A percentile compares a stretch with the other conserved stretches of the same genome.
phyloP scores from a whole-genome alignment of 1,140 invertebrate genomes.

The Drosophila teissieri region DNA sequence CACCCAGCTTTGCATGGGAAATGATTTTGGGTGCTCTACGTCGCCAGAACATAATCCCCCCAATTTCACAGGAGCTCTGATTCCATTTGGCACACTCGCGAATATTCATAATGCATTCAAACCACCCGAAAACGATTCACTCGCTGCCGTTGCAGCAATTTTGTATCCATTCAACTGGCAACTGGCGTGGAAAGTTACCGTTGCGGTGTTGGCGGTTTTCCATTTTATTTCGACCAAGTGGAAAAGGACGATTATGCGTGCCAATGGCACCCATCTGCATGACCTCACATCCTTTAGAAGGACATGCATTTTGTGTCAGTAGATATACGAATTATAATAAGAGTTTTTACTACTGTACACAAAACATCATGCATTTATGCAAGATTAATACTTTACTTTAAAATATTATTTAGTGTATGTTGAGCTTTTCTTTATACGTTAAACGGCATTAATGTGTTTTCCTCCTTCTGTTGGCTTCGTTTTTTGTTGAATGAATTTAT shows the following conservation, averaged over 20 bases:
- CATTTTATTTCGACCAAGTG: constrained; percentile 44
- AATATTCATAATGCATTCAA: constrained; percentile 74
- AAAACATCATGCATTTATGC: too few relatives aligned
- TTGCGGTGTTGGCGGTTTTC: constrained; percentile 63
- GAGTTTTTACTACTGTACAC: neutral
- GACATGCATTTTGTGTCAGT: too few relatives aligned
- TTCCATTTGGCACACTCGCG: constrained; percentile 38
- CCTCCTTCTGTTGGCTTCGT: too few relatives aligned
- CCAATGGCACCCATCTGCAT: too few relatives aligned
- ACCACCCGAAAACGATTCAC: neutral
- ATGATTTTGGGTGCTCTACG: constrained; percentile 41
- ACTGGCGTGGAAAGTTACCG: constrained; percentile 53
- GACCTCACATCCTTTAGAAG: constrained; percentile 11
- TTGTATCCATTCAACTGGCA: constrained; percentile 13
- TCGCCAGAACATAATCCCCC: constrained; percentile 19
- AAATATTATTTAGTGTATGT: too few relatives aligned
- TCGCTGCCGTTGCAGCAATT: neutral
- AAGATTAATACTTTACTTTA: too few relatives aligned
- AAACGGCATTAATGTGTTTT: too few relatives aligned
- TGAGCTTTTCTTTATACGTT: too few relatives aligned
- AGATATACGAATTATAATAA: too few relatives aligned
- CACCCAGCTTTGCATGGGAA: constrained; percentile 71
- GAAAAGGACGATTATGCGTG: constrained; percentile 11
- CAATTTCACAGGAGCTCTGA: neutral
- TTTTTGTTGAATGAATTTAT: too few relatives aligned